Evolutionary conservation across 2,888 invertebrate genomes (phyloP).

Genomic region (Yponomeuta cagnagella): DNA sequence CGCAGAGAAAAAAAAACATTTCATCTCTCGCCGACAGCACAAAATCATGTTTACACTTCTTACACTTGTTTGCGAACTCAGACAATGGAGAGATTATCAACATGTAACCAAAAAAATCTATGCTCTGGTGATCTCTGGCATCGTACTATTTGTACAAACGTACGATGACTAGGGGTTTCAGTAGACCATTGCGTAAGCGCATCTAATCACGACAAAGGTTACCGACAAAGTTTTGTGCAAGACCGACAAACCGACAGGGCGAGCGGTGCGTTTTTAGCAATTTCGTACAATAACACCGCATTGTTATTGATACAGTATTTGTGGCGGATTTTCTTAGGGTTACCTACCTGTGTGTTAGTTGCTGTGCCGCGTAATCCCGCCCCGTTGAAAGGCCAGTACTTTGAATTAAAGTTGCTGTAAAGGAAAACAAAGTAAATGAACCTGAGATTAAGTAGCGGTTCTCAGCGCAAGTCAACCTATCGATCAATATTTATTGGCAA

Average conservation of each 20-base stretch:
- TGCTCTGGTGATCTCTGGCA: not conserved
- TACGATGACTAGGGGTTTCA: not conserved
- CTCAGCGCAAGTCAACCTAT: too few relatives aligned
- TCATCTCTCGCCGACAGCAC: not conserved
- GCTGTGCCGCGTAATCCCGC: not conserved
- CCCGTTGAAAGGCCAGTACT: too few relatives aligned
- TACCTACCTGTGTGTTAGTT: not conserved
- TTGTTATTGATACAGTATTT: conserved; percentile 10
- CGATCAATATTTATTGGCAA: too few relatives aligned
- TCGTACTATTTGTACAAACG: not conserved
- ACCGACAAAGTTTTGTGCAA: conserved; percentile 27
- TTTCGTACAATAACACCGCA: not conserved
- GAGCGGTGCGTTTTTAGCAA: conserved; percentile 9
- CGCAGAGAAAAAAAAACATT: not conserved
- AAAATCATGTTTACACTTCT: conserved; percentile 6
- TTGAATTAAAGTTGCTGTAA: too few relatives aligned
- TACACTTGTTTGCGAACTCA: conserved; percentile 16
- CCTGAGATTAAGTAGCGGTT: too few relatives aligned
- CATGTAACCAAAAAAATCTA: conserved; percentile 15
- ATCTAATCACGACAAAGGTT: conserved; percentile 27
- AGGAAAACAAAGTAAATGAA: too few relatives aligned
- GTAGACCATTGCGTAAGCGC: conserved; percentile 42
- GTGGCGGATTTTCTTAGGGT: not conserved
- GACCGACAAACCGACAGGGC: not conserved
- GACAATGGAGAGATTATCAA: conserved; percentile 47